Evolutionary conservation across 2,888 invertebrate species (phyloP).

Genomic region (Aspidapion aeneum): DNA sequence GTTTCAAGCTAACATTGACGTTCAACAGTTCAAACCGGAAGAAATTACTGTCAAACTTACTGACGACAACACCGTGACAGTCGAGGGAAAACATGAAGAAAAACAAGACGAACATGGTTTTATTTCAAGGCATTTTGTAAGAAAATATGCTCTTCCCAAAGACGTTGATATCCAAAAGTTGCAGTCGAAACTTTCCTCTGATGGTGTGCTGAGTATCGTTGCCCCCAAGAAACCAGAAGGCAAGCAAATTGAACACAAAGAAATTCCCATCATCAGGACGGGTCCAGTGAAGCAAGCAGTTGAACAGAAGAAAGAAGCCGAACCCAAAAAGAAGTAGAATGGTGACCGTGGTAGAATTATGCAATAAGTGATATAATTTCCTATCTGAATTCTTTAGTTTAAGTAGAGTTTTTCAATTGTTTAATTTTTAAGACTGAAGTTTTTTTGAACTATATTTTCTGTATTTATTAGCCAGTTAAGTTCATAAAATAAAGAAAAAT

Average conservation of each 20-base stretch:
- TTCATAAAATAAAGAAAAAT: too few relatives aligned
- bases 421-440: not conserved
- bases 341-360: too few relatives aligned
- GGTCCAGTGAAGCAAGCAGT: constrained; percentile 12
- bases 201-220: constrained; percentile 67
- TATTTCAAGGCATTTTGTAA: constrained; percentile 71
- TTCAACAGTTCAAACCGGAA: constrained; percentile 49
- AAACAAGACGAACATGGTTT: constrained; percentile 70
- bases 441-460: too few relatives aligned
- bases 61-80: constrained; percentile 61
- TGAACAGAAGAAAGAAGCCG: constrained; percentile 6
- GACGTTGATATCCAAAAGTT: constrained; percentile 70
- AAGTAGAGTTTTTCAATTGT: not conserved
- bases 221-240: constrained; percentile 55
- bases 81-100: constrained; percentile 76
- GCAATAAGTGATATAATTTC: not conserved
- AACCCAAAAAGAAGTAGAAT: not conserved
- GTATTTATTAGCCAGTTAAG: too few relatives aligned
- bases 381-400: not conserved
- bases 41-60: constrained; percentile 72
- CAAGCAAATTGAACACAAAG: constrained; percentile 42
- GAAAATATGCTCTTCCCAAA: constrained; percentile 69
- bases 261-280: constrained; percentile 44
- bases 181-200: constrained; percentile 69
- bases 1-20: constrained; percentile 7